Evolutionary conservation across 2,113 vertebrate species (phyloP).

Genomic region (Tetrao urogallus): DNA sequence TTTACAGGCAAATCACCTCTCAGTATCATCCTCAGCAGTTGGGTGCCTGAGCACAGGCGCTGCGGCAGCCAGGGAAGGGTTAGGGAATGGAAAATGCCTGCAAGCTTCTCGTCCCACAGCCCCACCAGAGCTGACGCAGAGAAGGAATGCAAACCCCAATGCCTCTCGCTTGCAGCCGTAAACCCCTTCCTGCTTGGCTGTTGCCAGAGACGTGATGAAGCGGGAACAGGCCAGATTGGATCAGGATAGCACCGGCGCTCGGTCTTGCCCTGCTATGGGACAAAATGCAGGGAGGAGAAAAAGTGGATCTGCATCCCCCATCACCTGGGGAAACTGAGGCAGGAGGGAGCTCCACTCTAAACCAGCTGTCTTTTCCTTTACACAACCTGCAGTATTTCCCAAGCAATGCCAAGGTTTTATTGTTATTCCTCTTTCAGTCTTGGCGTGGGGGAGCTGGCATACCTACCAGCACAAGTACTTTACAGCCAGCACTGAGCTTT

Average conservation of each 20-base stretch:
- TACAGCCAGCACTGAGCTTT: fast-evolving
- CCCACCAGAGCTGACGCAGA: not conserved
- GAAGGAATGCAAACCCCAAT: not conserved
- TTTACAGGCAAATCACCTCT: not conserved
- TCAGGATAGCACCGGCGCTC: fast-evolving
- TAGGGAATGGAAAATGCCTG: not conserved
- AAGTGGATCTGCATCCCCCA: not conserved
- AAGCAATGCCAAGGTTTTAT: not conserved
- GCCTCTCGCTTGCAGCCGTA: not conserved
- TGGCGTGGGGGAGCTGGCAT: not conserved
- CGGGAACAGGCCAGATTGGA: not conserved
- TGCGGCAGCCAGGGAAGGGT: not conserved
- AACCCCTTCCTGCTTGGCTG: not conserved
- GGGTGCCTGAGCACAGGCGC: not conserved
- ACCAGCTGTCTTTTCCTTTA: not conserved
- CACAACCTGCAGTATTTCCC: not conserved
- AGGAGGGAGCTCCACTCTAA: not conserved
- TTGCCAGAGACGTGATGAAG: not conserved
- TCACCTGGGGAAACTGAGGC: not conserved
- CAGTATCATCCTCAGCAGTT: not conserved
- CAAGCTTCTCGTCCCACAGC: not conserved
- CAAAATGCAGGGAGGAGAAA: fast-evolving
- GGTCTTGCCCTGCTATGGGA: not conserved
- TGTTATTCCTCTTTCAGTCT: not conserved
- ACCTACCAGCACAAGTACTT: fast-evolving